A percentile compares a stretch with the other conserved stretches of the same genome.
Evolutionary conservation across 2,888 invertebrate genomes (phyloP).

Genomic region (Hipparchia semele): DNA sequence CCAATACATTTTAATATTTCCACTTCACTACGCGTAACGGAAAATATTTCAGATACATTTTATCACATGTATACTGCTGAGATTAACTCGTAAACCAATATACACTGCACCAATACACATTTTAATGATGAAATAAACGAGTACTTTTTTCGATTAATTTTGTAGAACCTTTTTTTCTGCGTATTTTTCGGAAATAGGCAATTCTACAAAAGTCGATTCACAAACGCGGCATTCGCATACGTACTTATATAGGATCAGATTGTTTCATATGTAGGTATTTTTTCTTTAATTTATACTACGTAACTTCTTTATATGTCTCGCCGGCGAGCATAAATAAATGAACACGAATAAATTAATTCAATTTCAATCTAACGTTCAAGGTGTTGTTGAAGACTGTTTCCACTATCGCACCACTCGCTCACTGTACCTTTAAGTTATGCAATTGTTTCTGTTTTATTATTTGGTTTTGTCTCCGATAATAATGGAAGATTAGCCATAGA

Average conservation of each 20-base stretch:
- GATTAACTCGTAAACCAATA: constrained; percentile 7
- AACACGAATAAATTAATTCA: constrained; percentile 28
- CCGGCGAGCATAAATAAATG: constrained; percentile 10
- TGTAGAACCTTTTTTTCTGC: not conserved
- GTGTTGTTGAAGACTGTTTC: constrained; percentile 33
- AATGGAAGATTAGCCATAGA: constrained; percentile 30
- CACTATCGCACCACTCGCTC: constrained; percentile 26
- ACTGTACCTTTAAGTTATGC: constrained; percentile 40
- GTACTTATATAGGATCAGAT: constrained; percentile 26
- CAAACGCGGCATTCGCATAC: constrained; percentile 3
- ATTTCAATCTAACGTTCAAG: constrained; percentile 33
- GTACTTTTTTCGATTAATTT: not conserved
- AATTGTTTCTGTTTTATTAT: constrained; percentile 43
- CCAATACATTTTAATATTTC: constrained; percentile 27
- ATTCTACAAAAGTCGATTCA: not conserved
- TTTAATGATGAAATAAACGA: not conserved
- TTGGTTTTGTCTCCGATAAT: constrained; percentile 31
- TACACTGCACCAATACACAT: constrained; percentile 8
- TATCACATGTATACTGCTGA: not conserved
- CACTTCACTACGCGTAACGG: not conserved
- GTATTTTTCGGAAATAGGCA: not conserved
- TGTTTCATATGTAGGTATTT: constrained; percentile 27
- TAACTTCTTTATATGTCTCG: constrained; percentile 7
- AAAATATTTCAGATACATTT: constrained; percentile 12
- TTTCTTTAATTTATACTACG: not conserved